Conservation (phyloP, 2,888 invertebrate species). For the Hofmannophila pseudospretella region DNA sequence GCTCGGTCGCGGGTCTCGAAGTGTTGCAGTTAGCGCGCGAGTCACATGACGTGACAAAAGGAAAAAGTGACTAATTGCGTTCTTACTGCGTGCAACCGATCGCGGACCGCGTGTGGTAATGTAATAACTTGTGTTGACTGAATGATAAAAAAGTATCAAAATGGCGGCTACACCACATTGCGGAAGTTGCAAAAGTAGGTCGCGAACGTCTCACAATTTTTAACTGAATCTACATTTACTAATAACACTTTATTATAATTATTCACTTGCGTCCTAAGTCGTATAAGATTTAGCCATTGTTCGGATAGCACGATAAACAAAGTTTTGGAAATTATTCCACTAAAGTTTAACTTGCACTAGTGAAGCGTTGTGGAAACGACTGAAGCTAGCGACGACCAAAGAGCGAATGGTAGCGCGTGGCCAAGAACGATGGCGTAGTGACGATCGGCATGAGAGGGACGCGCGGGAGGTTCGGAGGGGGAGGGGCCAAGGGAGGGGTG, state of each 20-base stretch:
- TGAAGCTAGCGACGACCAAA: constrained; percentile 49
- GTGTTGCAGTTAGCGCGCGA: constrained; percentile 19
- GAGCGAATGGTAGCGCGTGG: constrained; percentile 66
- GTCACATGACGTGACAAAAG: constrained; percentile 45
- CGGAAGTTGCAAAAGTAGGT: constrained; percentile 71
- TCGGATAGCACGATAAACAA: constrained; percentile 27
- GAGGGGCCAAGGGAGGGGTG: constrained; percentile 25
- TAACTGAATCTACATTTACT: constrained; percentile 21
- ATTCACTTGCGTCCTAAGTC: constrained; percentile 29
- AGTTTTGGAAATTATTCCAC: constrained; percentile 34
- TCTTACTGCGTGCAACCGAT: constrained; percentile 26
- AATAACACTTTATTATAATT: constrained; percentile 35
- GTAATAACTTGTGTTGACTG: constrained; percentile 19
- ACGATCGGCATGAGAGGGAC: constrained; percentile 46
- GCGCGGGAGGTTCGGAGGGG: constrained; percentile 17
- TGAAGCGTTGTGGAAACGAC: constrained; percentile 41
- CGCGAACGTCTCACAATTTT: constrained; percentile 51
- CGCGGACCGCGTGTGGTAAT: constrained; percentile 22
- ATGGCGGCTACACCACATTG: constrained; percentile 54
- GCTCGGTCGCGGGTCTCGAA: constrained; percentile 15
- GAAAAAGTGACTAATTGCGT: constrained; percentile 37
- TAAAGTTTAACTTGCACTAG: constrained; percentile 52
- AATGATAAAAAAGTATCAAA: constrained; percentile 34
- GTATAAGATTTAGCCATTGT: too few species aligned
- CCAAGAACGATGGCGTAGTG: constrained; percentile 51